phyloP scores from a whole-genome alignment of 2,888 invertebrate genomes.

The Zaprionus lineosus region DNA sequence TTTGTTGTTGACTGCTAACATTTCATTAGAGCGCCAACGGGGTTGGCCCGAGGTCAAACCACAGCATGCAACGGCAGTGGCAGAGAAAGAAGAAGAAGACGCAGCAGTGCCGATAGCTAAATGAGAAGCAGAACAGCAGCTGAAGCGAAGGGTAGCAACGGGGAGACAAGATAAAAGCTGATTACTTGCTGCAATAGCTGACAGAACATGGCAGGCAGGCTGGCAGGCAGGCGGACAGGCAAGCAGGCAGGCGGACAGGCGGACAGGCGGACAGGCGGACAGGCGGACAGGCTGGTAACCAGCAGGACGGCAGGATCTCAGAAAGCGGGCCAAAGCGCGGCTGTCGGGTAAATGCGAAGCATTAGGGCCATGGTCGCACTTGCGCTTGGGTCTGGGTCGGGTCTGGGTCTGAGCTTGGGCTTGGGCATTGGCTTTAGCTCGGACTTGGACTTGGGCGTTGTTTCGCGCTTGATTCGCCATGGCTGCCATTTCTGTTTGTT shows the following conservation, averaged over 20 bases:
- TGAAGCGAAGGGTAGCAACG: not conserved
- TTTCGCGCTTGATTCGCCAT: constrained; percentile 51
- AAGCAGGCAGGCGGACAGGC: not conserved
- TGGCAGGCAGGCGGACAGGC: constrained; percentile 2
- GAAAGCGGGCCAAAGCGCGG: too few species aligned
- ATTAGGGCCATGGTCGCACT: not conserved
- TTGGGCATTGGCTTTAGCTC: constrained; percentile 32
- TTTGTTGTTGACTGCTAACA: constrained; percentile 58
- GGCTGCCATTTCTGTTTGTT: constrained; percentile 52
- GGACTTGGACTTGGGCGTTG: constrained; percentile 32
- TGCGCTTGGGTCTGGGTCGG: not conserved
- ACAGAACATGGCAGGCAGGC: constrained; percentile 52
- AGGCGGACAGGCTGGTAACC: constrained; percentile 4
- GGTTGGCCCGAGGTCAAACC: constrained; percentile 63
- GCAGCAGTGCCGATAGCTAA: too few species aligned
- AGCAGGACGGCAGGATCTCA: too few species aligned
- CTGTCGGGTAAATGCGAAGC: too few species aligned
- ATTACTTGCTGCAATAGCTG: constrained; percentile 69
- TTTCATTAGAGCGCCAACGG: constrained; percentile 70
- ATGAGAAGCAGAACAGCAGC: too few species aligned
- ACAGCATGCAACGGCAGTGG: constrained; percentile 41
- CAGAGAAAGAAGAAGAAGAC: not conserved
- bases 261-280: not conserved
- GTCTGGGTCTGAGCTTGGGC: not conserved
- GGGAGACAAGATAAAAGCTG: constrained; percentile 66